These are phyloP conservation scores for Poecile montanus DNA, from an alignment of 2,797 vertebrate species.

Conservation along the genomic window DNA sequence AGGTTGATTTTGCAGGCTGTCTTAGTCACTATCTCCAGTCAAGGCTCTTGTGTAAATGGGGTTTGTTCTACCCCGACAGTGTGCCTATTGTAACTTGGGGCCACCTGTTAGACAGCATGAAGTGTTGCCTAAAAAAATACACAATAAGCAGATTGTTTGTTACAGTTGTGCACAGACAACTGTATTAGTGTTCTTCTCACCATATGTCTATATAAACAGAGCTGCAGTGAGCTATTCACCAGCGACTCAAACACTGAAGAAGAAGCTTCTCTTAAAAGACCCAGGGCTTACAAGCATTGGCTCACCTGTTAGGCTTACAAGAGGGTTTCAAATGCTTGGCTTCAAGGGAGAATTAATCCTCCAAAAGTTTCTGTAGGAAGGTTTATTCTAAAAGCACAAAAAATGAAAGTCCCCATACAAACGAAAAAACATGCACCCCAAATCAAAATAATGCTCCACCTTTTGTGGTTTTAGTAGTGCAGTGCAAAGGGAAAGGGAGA, in stretches of 20 bases:
- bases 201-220: constrained; percentile 64
- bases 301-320: constrained; percentile 59
- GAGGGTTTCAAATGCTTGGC: constrained; percentile 18
- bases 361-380: constrained; percentile 7
- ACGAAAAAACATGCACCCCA: neutral
- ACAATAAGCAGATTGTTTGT: constrained; percentile 74
- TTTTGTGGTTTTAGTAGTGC: neutral
- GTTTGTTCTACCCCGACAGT: constrained; percentile 44
- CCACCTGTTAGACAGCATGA: constrained; percentile 71
- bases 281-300: neutral
- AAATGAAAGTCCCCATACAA: neutral
- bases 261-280: constrained; percentile 49
- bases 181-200: constrained; percentile 64
- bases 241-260: neutral
- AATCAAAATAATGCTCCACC: neutral
- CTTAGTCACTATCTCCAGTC: constrained; percentile 63
- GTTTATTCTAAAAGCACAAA: neutral
- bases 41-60: constrained; percentile 41
- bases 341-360: constrained; percentile 34
- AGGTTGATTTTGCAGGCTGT: constrained; percentile 41
- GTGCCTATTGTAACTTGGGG: constrained; percentile 43
- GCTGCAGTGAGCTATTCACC: constrained; percentile 53
- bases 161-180: constrained; percentile 75
- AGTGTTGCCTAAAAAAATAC: constrained; percentile 60
- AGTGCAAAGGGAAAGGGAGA: neutral